Percentiles rank a stretch among this genome's conserved stretches.
These are phyloP conservation scores for Tetraodon nigroviridis DNA, from an alignment of 2,113 vertebrate genomes.

Conservation along the genomic window DNA sequence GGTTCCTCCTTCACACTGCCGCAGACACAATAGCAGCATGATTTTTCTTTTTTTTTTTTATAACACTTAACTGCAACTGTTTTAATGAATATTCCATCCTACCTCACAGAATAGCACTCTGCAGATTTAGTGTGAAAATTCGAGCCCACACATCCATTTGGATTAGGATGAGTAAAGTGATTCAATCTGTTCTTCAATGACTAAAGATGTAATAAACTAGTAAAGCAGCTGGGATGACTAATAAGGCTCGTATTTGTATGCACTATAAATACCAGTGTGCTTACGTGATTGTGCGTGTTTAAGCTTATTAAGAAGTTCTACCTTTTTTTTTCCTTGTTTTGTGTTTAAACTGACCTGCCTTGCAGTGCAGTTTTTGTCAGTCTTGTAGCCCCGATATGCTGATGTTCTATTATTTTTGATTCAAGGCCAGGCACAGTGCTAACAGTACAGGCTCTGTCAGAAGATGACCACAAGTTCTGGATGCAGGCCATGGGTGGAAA, in stretches of 20 bases:
- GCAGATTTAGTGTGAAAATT: constrained; percentile 45
- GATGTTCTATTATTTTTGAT: constrained; percentile 25
- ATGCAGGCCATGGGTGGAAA: constrained; percentile 95
- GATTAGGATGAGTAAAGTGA: constrained; percentile 28
- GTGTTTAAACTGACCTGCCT: constrained; percentile 1
- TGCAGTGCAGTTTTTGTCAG: not conserved
- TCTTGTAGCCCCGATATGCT: constrained; percentile 7
- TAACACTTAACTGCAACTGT: no score
- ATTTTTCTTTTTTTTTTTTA: constrained; percentile 17
- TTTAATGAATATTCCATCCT: no score
- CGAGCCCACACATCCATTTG: constrained; percentile 31
- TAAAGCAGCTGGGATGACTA: constrained; percentile 24
- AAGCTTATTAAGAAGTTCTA: not conserved
- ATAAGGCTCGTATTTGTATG: constrained; percentile 18
- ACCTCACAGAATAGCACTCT: constrained; percentile 22
- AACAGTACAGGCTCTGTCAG: constrained; percentile 90
- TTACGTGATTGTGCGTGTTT: not conserved
- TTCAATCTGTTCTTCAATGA: constrained; percentile 23
- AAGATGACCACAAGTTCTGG: constrained; percentile 91
- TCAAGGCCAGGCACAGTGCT: constrained; percentile 82
- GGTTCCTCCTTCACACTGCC: not conserved
- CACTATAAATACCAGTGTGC: constrained; percentile 14
- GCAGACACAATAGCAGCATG: not conserved
- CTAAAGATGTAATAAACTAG: constrained; percentile 7
- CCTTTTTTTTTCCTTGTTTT: not conserved